phyloP scores from a whole-genome alignment of 2,888 invertebrate genomes.

The Alitta virens region DNA sequence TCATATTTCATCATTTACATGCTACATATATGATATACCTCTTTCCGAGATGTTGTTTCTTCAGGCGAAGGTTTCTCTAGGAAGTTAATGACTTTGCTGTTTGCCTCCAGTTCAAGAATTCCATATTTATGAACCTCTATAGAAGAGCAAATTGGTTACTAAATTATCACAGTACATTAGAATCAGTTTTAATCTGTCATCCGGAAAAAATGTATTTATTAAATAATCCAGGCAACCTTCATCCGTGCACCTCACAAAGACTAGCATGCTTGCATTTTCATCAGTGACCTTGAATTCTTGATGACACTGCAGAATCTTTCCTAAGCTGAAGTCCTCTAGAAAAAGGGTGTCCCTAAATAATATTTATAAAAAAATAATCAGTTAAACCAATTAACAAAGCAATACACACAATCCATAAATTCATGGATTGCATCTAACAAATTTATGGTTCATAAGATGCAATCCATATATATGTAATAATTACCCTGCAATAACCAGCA shows the following conservation, averaged over 20 bases:
- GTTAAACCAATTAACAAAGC: background rate
- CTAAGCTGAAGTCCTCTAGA: constrained; percentile 25
- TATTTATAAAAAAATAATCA: background rate
- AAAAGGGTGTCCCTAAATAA: constrained; percentile 25
- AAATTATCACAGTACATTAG: too few species aligned
- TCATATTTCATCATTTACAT: too few species aligned
- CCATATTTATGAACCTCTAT: constrained; percentile 29
- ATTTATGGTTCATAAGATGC: background rate
- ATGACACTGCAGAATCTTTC: constrained; percentile 10
- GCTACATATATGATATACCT: too few species aligned
- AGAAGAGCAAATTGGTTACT: too few species aligned
- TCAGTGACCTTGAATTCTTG: constrained; percentile 15
- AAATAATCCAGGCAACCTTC: too few species aligned
- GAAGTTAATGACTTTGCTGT: constrained; percentile 18
- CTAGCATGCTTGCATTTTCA: constrained; percentile 14
- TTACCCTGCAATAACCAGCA: constrained; percentile 27
- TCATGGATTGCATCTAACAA: background rate
- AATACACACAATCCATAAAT: background rate
- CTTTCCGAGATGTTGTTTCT: constrained; percentile 27
- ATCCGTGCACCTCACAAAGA: constrained; percentile 25
- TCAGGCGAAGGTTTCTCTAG: constrained; percentile 27
- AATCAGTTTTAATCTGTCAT: too few species aligned
- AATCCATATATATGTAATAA: background rate
- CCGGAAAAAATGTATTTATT: too few species aligned
- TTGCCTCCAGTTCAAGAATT: constrained; percentile 23